Evolutionary conservation across 2,113 vertebrate species (phyloP).

Genomic region (Kryptolebias marmoratus): DNA sequence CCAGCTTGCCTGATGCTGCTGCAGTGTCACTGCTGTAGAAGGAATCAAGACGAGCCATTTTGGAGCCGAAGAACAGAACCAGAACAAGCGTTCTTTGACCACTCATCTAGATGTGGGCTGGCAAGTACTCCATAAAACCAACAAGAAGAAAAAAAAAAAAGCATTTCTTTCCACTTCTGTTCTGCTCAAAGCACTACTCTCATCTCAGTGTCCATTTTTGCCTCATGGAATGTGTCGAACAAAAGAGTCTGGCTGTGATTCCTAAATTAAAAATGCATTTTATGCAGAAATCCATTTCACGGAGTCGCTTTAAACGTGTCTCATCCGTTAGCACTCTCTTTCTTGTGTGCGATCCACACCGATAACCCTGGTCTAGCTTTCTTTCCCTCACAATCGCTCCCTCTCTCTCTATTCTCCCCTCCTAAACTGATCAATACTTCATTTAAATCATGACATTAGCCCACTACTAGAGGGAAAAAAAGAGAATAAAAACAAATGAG

Average conservation of each 20-base stretch:
- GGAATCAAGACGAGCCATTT: constrained; percentile 64
- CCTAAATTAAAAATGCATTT: constrained; percentile 67
- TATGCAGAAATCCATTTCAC: constrained; percentile 72
- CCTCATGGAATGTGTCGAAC: constrained; percentile 50
- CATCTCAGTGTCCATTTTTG: constrained; percentile 55
- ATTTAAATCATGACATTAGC: constrained; percentile 90
- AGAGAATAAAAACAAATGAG: constrained; percentile 65
- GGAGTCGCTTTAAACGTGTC: constrained; percentile 77
- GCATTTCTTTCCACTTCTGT: constrained; percentile 46
- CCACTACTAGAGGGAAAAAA: constrained; percentile 78
- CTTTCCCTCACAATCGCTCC: constrained; percentile 85
- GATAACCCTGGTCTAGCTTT: constrained; percentile 86
- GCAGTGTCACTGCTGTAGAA: constrained; percentile 38
- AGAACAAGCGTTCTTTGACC: constrained; percentile 50
- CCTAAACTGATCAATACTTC: constrained; percentile 90
- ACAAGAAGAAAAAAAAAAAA: constrained; percentile 49
- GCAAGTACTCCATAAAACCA: constrained; percentile 67
- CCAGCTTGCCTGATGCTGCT: constrained; percentile 46
- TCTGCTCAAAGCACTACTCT: constrained; percentile 47
- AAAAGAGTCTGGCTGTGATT: constrained; percentile 57
- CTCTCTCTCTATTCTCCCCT: constrained; percentile 87
- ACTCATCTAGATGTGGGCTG: constrained; percentile 43
- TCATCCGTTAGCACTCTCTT: constrained; percentile 81
- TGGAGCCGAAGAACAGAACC: constrained; percentile 59
- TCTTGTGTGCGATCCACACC: constrained; percentile 83